Conservation (phyloP, 2,797 vertebrate genomes). For the Pipistrellus kuhlii region DNA sequence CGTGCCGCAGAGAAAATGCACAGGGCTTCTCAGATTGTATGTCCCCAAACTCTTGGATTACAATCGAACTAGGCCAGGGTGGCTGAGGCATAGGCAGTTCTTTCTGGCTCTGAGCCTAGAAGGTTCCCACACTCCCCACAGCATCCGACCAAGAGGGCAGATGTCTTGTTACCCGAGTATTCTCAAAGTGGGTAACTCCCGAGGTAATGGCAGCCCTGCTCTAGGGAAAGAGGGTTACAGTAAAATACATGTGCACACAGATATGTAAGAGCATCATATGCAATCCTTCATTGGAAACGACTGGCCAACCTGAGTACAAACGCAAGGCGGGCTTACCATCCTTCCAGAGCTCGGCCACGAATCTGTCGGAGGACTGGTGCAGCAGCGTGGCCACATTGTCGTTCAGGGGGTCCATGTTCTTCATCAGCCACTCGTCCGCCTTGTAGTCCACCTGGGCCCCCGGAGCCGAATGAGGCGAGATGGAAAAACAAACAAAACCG, state of each 20-base stretch:
- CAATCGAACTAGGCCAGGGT: neutral
- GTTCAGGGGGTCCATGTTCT: slow-evolving; percentile 96
- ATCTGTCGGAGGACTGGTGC: slow-evolving; percentile 94
- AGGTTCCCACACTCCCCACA: neutral
- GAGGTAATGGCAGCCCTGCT: slow-evolving; percentile 80
- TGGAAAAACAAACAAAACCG: neutral
- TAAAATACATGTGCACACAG: neutral
- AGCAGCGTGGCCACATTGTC: slow-evolving; percentile 94
- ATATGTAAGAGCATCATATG: neutral
- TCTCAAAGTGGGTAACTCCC: slow-evolving; percentile 45
- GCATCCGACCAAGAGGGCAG: slow-evolving; percentile 42
- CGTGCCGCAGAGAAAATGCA: neutral
- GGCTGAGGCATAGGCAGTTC: neutral
- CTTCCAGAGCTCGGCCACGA: slow-evolving; percentile 95
- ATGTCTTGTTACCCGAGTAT: neutral
- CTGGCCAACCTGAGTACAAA: neutral
- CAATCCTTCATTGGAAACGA: neutral
- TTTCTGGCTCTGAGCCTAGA: neutral
- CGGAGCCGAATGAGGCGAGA: neutral
- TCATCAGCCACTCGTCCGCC: slow-evolving; percentile 95
- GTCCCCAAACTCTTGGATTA: neutral
- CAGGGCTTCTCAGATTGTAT: neutral
- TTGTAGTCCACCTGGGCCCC: slow-evolving; percentile 93
- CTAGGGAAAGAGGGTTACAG: slow-evolving; percentile 69
- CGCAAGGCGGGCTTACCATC: slow-evolving; percentile 88